A percentile compares a stretch with the other conserved stretches of the same genome.
Evolutionary conservation across 92 coral and sea anemone genomes (phyloP).

Genomic region (Pocillopora grandis): DNA sequence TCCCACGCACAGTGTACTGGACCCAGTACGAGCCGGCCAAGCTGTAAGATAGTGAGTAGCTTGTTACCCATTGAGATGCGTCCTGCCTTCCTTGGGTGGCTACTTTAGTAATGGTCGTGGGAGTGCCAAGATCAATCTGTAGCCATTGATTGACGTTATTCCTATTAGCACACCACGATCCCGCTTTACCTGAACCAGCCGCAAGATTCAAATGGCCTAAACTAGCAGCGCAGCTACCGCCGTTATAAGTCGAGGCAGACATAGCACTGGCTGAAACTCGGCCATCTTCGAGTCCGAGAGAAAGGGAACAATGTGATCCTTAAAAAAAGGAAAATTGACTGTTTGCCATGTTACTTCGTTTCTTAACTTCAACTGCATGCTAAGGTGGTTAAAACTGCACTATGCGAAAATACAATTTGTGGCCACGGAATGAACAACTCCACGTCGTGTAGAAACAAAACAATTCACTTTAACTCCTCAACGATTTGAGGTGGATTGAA

Average conservation of each 20-base stretch:
- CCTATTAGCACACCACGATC: conserved; percentile 38
- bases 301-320: conserved; percentile 30
- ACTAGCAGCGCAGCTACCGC: neutral
- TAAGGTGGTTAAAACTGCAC: no score
- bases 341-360: neutral
- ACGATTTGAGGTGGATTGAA: no score
- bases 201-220: conserved; percentile 33
- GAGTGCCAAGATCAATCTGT: conserved; percentile 27
- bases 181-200: conserved; percentile 1
- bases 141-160: conserved; percentile 45
- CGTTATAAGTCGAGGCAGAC: conserved; percentile 29
- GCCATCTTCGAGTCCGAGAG: conserved; percentile 60
- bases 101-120: conserved; percentile 11
- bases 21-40: conserved; percentile 47
- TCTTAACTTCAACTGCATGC: no score
- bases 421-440: no score
- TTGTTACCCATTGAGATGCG: conserved; percentile 28
- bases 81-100: conserved; percentile 26
- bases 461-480: no score
- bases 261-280: conserved; percentile 28
- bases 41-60: conserved; percentile 33
- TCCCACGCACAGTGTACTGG: conserved; percentile 23
- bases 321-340: neutral
- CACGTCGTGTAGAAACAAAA: no score
- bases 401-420: no score